phyloP scores from a whole-genome alignment of 2,888 invertebrate species.

The Rhynchonema sp. region DNA sequence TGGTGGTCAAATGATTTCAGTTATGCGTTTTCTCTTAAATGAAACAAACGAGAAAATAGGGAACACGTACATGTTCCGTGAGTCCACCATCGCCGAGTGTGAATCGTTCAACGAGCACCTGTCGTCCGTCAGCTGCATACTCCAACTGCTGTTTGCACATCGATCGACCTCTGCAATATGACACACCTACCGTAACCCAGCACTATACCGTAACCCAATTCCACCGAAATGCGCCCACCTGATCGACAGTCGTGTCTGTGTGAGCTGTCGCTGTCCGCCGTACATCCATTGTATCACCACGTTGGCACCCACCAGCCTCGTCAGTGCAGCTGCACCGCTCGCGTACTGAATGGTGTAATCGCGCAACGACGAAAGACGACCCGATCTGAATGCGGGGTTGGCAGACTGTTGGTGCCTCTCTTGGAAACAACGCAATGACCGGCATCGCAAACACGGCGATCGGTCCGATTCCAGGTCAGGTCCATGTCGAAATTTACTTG shows the following conservation, averaged over 20 bases:
- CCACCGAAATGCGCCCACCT: too few species aligned
- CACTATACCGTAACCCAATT: too few species aligned
- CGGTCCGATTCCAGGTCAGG: too few species aligned
- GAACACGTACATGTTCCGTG: neutral
- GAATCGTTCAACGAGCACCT: neutral
- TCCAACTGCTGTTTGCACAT: neutral
- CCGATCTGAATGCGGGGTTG: too few species aligned
- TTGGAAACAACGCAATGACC: too few species aligned
- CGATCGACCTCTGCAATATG: neutral
- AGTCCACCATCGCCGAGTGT: neutral
- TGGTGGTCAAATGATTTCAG: neutral
- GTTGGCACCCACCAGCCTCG: slow-evolving; percentile 43
- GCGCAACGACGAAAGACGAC: slow-evolving; percentile 8
- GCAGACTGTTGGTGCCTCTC: too few species aligned
- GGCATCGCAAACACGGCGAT: too few species aligned
- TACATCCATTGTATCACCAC: neutral
- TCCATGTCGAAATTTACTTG: too few species aligned
- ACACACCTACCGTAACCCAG: too few species aligned
- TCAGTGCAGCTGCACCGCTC: slow-evolving; percentile 51
- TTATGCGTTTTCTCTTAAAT: neutral
- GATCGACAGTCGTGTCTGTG: neutral
- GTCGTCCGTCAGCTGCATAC: neutral
- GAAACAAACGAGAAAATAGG: neutral
- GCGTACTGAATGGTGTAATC: slow-evolving; percentile 1
- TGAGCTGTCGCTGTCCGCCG: neutral